Evolutionary conservation across 2,113 vertebrate genomes (phyloP).

Genomic region (Tichodroma muraria): DNA sequence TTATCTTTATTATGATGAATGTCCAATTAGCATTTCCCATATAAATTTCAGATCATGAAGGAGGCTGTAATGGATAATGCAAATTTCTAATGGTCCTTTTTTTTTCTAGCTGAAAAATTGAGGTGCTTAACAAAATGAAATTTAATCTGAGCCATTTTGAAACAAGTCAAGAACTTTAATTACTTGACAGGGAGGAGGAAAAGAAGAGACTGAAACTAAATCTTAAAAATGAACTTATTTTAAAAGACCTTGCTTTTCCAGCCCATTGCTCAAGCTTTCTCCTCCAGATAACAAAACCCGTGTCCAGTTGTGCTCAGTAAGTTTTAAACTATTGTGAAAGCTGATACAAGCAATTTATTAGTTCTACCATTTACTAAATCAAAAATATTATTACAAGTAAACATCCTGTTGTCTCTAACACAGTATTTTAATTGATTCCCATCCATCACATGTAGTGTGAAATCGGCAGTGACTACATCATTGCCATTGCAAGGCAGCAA

Average conservation of each 20-base stretch:
- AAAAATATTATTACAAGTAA: conserved; percentile 60
- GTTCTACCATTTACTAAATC: conserved; percentile 29
- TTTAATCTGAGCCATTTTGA: conserved; percentile 73
- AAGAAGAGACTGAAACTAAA: conserved; percentile 44
- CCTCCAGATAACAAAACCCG: conserved; percentile 39
- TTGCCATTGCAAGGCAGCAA: neutral
- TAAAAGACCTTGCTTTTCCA: conserved; percentile 63
- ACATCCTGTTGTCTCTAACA: conserved; percentile 18
- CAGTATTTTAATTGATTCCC: conserved; percentile 46
- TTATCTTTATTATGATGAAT: conserved; percentile 76
- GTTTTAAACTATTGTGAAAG: conserved; percentile 61
- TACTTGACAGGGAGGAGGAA: conserved; percentile 58
- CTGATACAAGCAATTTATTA: conserved; percentile 52
- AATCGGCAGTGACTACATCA: neutral
- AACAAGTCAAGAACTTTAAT: conserved; percentile 75
- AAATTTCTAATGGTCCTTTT: conserved; percentile 72
- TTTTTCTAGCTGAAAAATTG: conserved; percentile 67
- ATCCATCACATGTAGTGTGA: neutral
- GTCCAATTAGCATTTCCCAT: conserved; percentile 76
- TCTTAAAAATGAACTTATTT: conserved; percentile 55
- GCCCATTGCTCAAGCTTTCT: conserved; percentile 32
- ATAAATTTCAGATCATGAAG: conserved; percentile 76
- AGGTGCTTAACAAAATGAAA: conserved; percentile 76
- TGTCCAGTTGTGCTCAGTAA: conserved; percentile 48
- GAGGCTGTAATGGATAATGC: conserved; percentile 69